Conservation (phyloP, 2,113 vertebrate genomes). For the Galbula dea region DNA sequence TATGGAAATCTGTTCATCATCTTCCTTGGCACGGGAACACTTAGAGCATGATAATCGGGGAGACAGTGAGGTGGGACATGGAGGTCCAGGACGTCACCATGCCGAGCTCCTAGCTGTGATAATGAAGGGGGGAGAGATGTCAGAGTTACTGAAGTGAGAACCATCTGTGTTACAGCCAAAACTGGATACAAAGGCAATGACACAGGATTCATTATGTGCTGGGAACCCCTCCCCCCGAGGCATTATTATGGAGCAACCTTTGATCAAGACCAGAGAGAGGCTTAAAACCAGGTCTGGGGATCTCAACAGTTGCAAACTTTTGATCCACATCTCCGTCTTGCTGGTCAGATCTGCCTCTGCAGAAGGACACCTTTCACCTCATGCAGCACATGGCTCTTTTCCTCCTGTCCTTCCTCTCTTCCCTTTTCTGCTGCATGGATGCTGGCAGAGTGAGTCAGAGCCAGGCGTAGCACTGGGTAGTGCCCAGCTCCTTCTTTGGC, state of each 20-base stretch:
- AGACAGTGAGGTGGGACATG: conserved; percentile 23
- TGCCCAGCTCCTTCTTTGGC: neutral
- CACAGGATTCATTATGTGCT: conserved; percentile 57
- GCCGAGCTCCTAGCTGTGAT: conserved; percentile 32
- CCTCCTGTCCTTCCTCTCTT: neutral
- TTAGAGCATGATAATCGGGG: conserved; percentile 24
- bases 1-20: conserved; percentile 13
- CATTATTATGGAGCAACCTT: conserved; percentile 57
- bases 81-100: neutral
- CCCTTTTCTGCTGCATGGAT: rapidly evolving
- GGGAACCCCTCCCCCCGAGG: conserved; percentile 27
- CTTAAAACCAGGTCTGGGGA: conserved; percentile 32
- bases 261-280: conserved; percentile 62
- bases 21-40: neutral
- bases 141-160: conserved; percentile 60
- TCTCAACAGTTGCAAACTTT: conserved; percentile 36
- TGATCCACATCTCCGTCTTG: neutral
- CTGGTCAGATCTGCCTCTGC: neutral
- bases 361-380: neutral
- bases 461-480: neutral
- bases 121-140: conserved; percentile 29
- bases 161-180: conserved; percentile 53
- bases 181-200: conserved; percentile 57
- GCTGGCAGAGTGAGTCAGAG: neutral
- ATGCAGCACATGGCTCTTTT: neutral